Evolutionary conservation across 2,888 invertebrate genomes (phyloP).

Genomic region (Odontocolon sp.): DNA sequence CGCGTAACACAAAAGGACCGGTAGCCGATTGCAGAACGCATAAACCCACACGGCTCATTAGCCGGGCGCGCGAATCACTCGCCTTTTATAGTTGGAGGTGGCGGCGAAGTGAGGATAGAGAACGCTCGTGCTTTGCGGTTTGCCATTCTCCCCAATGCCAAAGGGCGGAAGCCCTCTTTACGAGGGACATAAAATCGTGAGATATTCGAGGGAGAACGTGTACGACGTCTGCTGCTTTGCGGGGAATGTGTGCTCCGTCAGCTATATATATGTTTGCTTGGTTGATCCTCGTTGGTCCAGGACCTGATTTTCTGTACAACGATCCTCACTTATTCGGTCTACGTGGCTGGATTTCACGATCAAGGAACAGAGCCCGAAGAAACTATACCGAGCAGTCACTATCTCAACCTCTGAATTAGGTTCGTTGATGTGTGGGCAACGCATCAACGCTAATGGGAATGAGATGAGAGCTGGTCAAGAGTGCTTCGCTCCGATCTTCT

Average conservation of each 20-base stretch:
- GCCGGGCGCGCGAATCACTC: conserved; percentile 66
- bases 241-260: conserved; percentile 36
- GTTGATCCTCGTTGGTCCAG: conserved; percentile 22
- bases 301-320: conserved; percentile 1
- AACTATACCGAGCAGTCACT: conserved; percentile 1
- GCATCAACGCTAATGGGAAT: conserved; percentile 28
- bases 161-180: conserved; percentile 66
- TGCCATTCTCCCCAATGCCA: conserved; percentile 57
- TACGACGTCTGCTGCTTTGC: conserved; percentile 8
- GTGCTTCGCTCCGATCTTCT: neutral
- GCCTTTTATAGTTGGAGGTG: conserved; percentile 74
- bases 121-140: conserved; percentile 1
- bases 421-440: conserved; percentile 1
- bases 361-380: conserved; percentile 3
- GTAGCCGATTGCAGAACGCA: conserved; percentile 71
- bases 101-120: conserved; percentile 52
- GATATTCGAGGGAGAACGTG: conserved; percentile 52
- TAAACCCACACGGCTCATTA: conserved; percentile 76
- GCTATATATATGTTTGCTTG: conserved; percentile 2
- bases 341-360: conserved; percentile 50
- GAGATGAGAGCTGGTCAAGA: conserved; percentile 1
- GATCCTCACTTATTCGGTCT: conserved; percentile 27
- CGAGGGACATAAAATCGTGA: conserved; percentile 63
- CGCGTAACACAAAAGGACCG: conserved; percentile 65
- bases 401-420: neutral